phyloP scores from a whole-genome alignment of 2,888 invertebrate genomes.

The Phytoseiulus persimilis region DNA sequence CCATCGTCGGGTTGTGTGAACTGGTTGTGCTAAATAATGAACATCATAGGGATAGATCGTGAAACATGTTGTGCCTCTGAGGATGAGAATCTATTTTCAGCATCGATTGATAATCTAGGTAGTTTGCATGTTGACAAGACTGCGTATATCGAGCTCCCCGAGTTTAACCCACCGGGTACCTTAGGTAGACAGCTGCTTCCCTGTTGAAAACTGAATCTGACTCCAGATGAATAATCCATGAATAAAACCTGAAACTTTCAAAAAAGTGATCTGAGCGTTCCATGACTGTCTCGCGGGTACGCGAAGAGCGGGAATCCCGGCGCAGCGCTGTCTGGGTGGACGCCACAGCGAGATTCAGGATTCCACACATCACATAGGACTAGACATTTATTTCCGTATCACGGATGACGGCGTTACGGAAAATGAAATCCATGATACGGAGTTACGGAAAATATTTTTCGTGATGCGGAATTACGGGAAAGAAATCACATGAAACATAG shows the following conservation, averaged over 20 bases:
- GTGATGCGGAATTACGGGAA: too few species aligned
- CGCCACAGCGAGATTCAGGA: too few species aligned
- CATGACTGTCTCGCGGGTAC: too few species aligned
- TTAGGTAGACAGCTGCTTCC: constrained; percentile 10
- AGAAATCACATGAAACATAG: too few species aligned
- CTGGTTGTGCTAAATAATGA: background rate
- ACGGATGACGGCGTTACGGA: too few species aligned
- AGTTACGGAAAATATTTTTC: too few species aligned
- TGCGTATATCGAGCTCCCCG: constrained; percentile 19
- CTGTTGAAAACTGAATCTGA: background rate
- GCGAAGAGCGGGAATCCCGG: too few species aligned
- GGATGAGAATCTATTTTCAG: background rate
- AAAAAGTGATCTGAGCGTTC: too few species aligned
- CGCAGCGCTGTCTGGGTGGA: too few species aligned
- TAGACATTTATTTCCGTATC: too few species aligned
- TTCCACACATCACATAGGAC: too few species aligned
- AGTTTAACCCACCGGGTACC: constrained; percentile 25
- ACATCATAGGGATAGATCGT: background rate
- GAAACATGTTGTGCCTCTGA: background rate
- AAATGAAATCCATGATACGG: too few species aligned
- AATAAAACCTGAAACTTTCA: background rate
- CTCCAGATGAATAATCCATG: background rate
- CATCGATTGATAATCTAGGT: background rate
- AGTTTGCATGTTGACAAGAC: background rate
- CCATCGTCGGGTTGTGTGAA: background rate